Conservation (phyloP, 2,888 invertebrate species). For the Deilephila porcellus region DNA sequence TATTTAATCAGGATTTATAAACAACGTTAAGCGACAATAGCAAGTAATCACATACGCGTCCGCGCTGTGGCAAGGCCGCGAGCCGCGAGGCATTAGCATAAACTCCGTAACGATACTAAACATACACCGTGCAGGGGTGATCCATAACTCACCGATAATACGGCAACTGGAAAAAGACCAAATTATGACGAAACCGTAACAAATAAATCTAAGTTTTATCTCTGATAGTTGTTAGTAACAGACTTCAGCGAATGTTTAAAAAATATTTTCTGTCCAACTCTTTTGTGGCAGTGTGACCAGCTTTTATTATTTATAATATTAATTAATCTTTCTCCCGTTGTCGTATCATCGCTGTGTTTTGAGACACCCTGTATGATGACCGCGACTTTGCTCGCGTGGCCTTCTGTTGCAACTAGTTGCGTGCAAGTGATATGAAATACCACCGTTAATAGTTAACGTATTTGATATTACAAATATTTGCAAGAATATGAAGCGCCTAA, state of each 20-base stretch:
- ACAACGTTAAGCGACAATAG: background rate
- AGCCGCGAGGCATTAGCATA: background rate
- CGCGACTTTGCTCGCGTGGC: slow-evolving; percentile 5
- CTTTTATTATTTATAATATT: no score
- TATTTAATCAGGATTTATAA: background rate
- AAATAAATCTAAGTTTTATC: no score
- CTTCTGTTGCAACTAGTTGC: background rate
- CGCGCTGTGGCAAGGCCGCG: background rate
- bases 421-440: background rate
- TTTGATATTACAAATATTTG: background rate
- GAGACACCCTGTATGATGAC: background rate
- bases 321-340: background rate
- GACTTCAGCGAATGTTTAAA: no score
- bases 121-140: background rate
- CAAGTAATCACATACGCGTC: background rate
- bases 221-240: no score
- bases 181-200: no score
- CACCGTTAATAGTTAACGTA: background rate
- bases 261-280: no score
- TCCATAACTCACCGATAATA: no score
- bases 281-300: no score
- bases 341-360: background rate
- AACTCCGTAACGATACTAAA: background rate
- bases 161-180: no score
- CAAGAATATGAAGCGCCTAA: background rate